Conservation (phyloP, 2,888 invertebrate species). For the Lymantria dispar region DNA sequence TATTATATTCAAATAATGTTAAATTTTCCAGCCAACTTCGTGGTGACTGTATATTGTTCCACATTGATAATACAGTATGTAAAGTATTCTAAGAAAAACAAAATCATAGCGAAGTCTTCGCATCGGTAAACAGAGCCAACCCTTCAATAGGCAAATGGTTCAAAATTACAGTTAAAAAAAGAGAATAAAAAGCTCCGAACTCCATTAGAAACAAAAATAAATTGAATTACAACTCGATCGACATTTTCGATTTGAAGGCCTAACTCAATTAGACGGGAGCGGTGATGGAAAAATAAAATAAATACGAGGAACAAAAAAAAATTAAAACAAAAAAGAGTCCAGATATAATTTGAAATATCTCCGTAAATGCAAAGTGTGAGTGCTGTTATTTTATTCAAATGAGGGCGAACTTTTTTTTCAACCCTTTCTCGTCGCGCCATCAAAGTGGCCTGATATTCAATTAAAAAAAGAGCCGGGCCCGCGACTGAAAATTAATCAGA, state of each 20-base stretch:
- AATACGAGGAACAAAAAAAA: slow-evolving; percentile 78
- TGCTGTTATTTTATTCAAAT: slow-evolving; percentile 83
- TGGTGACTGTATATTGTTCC: too few relatives aligned
- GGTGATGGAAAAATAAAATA: slow-evolving; percentile 82
- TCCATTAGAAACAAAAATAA: slow-evolving; percentile 83
- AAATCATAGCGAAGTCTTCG: slow-evolving; percentile 37
- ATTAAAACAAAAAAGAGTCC: slow-evolving; percentile 77
- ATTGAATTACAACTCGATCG: slow-evolving; percentile 82
- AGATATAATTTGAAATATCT: slow-evolving; percentile 83
- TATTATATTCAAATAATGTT: too few relatives aligned
- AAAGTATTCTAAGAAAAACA: slow-evolving; percentile 14
- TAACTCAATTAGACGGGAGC: slow-evolving; percentile 80
- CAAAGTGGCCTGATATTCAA: slow-evolving; percentile 83
- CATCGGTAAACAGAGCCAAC: slow-evolving; percentile 48
- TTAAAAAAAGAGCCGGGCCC: slow-evolving; percentile 77
- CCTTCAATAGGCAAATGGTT: slow-evolving; percentile 66
- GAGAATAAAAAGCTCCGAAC: slow-evolving; percentile 67
- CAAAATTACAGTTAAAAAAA: slow-evolving; percentile 72
- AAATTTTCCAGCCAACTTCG: too few relatives aligned
- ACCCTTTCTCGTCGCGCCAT: slow-evolving; percentile 79
- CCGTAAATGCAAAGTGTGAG: slow-evolving; percentile 82
- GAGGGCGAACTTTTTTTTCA: slow-evolving; percentile 78
- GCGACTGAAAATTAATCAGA: slow-evolving; percentile 83
- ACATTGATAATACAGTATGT: background rate
- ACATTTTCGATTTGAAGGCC: slow-evolving; percentile 81